Evolutionary conservation across 1,140 invertebrate species (phyloP).

Genomic region (Brachionus calyciflorus): DNA sequence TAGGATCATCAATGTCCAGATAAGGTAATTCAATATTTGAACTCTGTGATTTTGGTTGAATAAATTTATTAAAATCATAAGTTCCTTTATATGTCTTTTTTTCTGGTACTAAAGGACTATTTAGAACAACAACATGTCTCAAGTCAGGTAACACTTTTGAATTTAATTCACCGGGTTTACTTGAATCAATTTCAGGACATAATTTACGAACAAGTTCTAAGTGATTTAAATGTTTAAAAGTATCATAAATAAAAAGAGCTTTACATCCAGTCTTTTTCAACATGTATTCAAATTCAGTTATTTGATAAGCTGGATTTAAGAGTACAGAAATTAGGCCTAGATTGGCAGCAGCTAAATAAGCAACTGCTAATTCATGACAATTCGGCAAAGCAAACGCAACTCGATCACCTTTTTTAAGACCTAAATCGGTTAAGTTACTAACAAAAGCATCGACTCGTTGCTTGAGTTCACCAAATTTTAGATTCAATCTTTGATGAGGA

Average conservation of each 20-base stretch:
- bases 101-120: conserved; percentile 6
- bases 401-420: conserved; percentile 32
- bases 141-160: conserved; percentile 2
- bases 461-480: conserved; percentile 16
- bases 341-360: not conserved
- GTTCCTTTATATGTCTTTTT: conserved; percentile 36
- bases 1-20: conserved; percentile 38
- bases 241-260: conserved; percentile 31
- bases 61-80: not conserved
- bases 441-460: conserved; percentile 28
- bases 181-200: conserved; percentile 9
- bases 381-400: conserved; percentile 40
- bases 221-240: conserved; percentile 24
- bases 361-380: conserved; percentile 12
- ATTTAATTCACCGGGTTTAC: conserved; percentile 3
- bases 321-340: conserved; percentile 34
- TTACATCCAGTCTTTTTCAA: not conserved
- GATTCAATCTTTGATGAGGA: conserved; percentile 15
- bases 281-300: conserved; percentile 42
- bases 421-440: not conserved
- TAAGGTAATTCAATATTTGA: not conserved
- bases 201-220: not conserved
- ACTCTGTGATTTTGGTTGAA: not conserved
- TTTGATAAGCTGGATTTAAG: conserved; percentile 33
- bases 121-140: conserved; percentile 20